Evolutionary conservation across 1,140 invertebrate genomes (phyloP).

Genomic region (Anoplolepis gracilipes): DNA sequence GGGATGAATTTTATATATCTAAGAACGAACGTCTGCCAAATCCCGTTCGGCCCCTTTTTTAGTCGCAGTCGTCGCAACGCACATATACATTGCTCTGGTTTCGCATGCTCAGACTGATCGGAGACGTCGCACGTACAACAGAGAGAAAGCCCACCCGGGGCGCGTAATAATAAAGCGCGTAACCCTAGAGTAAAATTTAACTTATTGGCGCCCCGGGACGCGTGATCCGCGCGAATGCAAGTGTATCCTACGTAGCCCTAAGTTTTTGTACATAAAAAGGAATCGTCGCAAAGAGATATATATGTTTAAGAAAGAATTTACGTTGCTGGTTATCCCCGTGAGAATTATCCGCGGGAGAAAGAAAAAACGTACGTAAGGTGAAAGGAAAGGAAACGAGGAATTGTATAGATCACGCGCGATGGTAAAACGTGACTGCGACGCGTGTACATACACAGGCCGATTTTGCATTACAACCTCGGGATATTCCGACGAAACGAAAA

Average conservation of each 20-base stretch:
- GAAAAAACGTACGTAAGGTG: constrained; percentile 16
- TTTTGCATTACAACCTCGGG: constrained; percentile 57
- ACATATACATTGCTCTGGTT: constrained; percentile 23
- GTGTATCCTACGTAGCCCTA: constrained; percentile 79
- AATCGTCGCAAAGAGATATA: constrained; percentile 66
- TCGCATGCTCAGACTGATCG: constrained; percentile 58
- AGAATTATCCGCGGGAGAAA: constrained; percentile 7
- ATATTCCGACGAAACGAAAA: constrained; percentile 65
- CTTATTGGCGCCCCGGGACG: constrained; percentile 81
- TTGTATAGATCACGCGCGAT: constrained; percentile 35
- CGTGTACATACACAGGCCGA: constrained; percentile 23
- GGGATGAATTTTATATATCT: constrained; percentile 3
- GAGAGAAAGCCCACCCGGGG: constrained; percentile 48
- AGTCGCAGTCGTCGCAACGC: constrained; percentile 58
- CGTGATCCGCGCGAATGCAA: constrained; percentile 77
- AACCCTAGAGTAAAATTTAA: constrained; percentile 79
- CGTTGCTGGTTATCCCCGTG: constrained; percentile 53
- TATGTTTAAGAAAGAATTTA: constrained; percentile 47
- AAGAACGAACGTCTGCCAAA: constrained; percentile 17
- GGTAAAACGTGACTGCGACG: neutral
- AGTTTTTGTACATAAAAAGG: constrained; percentile 83
- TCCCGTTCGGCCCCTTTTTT: neutral
- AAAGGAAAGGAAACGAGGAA: constrained; percentile 40
- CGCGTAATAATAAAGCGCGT: constrained; percentile 73
- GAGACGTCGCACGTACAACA: constrained; percentile 63